These are phyloP conservation scores for Plebejus anna DNA, from an alignment of 2,888 invertebrate species.

Conservation along the genomic window DNA sequence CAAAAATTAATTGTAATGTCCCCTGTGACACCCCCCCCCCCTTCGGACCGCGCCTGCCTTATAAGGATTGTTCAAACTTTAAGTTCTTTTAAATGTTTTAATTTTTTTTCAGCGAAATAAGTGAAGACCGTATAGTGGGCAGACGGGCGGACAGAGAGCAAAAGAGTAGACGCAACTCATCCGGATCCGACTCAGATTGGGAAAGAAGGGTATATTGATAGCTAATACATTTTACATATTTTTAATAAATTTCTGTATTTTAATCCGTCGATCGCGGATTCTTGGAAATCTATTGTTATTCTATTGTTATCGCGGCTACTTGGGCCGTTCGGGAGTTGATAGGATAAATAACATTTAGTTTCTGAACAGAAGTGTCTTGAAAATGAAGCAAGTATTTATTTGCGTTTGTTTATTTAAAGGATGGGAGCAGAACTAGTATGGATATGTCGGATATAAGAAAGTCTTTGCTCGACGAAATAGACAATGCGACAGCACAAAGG, in stretches of 20 bases:
- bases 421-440: slow-evolving; percentile 82
- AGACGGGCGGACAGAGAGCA: slow-evolving; percentile 82
- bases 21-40: too few relatives aligned
- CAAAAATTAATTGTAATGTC: too few relatives aligned
- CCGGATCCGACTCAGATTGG: slow-evolving; percentile 88
- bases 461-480: slow-evolving; percentile 85
- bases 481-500: slow-evolving; percentile 76
- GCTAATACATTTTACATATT: background rate
- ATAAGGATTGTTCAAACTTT: background rate
- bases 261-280: too few relatives aligned
- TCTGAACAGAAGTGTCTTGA: too few relatives aligned
- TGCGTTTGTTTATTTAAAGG: slow-evolving; percentile 58
- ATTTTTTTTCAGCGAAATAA: slow-evolving; percentile 77
- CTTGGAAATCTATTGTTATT: too few relatives aligned
- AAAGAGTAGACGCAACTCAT: slow-evolving; percentile 76
- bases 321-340: too few relatives aligned
- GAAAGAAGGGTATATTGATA: slow-evolving; percentile 74
- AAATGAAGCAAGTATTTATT: background rate
- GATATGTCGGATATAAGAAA: slow-evolving; percentile 86
- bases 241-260: too few relatives aligned
- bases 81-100: background rate
- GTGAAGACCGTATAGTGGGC: slow-evolving; percentile 84
- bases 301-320: too few relatives aligned
- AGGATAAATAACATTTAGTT: too few relatives aligned
- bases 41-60: too few relatives aligned